Evolutionary conservation across 2,113 vertebrate species (phyloP).

Genomic region (Hippocampus mohnikei): DNA sequence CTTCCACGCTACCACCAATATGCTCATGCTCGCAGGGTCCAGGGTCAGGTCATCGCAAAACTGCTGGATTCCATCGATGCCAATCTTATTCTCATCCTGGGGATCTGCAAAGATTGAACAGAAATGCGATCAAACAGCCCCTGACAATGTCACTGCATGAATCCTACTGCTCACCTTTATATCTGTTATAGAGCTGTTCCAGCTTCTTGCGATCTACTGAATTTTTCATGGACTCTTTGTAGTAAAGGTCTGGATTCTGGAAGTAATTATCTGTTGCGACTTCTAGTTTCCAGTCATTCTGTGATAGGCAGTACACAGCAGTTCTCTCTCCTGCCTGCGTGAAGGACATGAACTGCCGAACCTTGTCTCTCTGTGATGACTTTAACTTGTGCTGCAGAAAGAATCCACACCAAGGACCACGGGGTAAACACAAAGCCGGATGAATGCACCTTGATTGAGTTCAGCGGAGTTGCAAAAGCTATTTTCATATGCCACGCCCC

Average conservation of each 20-base stretch:
- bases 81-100: constrained; percentile 96
- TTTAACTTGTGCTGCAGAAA: constrained; percentile 85
- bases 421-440: background rate
- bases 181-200: constrained; percentile 87
- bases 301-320: constrained; percentile 87
- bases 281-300: constrained; percentile 94
- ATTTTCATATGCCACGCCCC: background rate
- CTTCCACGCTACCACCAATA: constrained; percentile 93
- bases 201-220: constrained; percentile 88
- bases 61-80: constrained; percentile 91
- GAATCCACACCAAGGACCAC: constrained; percentile 14
- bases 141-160: background rate
- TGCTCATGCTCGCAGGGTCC: constrained; percentile 89
- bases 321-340: constrained; percentile 89
- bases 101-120: constrained; percentile 74
- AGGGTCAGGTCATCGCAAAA: constrained; percentile 92
- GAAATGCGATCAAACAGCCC: background rate
- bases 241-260: constrained; percentile 85
- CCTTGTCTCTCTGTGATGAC: constrained; percentile 92
- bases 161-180: constrained; percentile 77
- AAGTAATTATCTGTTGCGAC: constrained; percentile 91
- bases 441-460: background rate
- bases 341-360: constrained; percentile 92
- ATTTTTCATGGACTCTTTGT: constrained; percentile 90
- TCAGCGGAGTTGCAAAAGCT: background rate